phyloP scores from a whole-genome alignment of 2,113 vertebrate genomes.

The Lichenostomus cassidix region DNA sequence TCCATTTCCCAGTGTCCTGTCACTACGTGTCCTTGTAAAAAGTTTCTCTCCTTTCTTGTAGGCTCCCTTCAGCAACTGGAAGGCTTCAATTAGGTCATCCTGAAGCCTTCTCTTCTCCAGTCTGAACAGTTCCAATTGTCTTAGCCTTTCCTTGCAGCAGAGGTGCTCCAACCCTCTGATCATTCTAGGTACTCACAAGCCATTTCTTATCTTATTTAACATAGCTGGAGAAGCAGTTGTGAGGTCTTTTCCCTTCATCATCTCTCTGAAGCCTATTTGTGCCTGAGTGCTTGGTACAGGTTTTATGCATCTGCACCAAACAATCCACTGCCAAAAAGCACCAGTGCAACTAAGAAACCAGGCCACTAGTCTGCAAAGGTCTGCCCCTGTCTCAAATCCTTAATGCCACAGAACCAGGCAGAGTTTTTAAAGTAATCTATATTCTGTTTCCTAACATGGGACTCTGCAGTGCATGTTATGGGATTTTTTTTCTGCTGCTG shows the following conservation, averaged over 20 bases:
- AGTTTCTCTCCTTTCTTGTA: background rate
- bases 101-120: background rate
- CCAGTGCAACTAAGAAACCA: background rate
- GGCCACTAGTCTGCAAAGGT: background rate
- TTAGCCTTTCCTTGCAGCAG: background rate
- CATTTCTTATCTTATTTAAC: background rate
- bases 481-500: background rate
- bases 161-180: background rate
- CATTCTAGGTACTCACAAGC: background rate
- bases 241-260: background rate
- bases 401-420: background rate
- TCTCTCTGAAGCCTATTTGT: background rate
- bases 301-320: background rate
- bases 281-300: background rate
- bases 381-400: background rate
- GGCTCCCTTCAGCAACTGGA: background rate
- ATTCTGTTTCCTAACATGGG: fast-evolving
- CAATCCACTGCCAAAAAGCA: background rate
- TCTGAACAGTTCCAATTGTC: background rate
- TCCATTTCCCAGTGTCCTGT: background rate
- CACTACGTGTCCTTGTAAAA: background rate
- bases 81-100: background rate
- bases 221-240: background rate
- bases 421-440: background rate
- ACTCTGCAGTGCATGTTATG: fast-evolving